Conservation (phyloP, 2,888 invertebrate species). For the Orgyia antiqua region DNA sequence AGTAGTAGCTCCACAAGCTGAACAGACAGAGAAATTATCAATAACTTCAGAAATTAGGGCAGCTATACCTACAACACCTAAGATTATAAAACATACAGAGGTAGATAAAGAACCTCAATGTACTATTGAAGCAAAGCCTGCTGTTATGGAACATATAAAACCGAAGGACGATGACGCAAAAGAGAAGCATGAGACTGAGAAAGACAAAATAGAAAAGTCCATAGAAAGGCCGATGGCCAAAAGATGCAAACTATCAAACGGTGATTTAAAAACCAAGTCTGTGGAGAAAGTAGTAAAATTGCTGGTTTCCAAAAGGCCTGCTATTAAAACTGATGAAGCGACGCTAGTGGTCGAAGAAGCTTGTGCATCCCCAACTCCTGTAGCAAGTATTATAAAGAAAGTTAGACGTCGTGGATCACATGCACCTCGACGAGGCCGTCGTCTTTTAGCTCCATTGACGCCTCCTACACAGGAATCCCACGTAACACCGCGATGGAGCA, state of each 20-base stretch:
- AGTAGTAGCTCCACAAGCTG: conserved; percentile 12
- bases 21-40: conserved; percentile 22
- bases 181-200: conserved; percentile 14
- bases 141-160: conserved; percentile 6
- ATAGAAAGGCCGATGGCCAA: conserved; percentile 26
- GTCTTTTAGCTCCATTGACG: conserved; percentile 27
- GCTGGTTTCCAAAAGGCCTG: conserved; percentile 62
- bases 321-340: conserved; percentile 62
- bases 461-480: conserved; percentile 32
- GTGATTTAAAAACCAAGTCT: conserved; percentile 55
- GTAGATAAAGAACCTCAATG: conserved; percentile 16
- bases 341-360: conserved; percentile 56
- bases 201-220: conserved; percentile 14
- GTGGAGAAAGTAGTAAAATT: conserved; percentile 66
- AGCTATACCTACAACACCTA: conserved; percentile 5
- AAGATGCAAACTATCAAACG: conserved; percentile 46
- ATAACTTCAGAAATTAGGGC: conserved; percentile 9
- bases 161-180: conserved; percentile 16
- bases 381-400: conserved; percentile 18
- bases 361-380: conserved; percentile 41
- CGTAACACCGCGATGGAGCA: conserved; percentile 83
- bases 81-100: conserved; percentile 12
- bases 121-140: conserved; percentile 8
- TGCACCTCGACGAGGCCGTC: conserved; percentile 24
- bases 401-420: conserved; percentile 34